Percentiles rank a stretch among this genome's conserved stretches.
phyloP scores from a whole-genome alignment of 1,140 invertebrate species.

The Zaprionus gabonicus region DNA sequence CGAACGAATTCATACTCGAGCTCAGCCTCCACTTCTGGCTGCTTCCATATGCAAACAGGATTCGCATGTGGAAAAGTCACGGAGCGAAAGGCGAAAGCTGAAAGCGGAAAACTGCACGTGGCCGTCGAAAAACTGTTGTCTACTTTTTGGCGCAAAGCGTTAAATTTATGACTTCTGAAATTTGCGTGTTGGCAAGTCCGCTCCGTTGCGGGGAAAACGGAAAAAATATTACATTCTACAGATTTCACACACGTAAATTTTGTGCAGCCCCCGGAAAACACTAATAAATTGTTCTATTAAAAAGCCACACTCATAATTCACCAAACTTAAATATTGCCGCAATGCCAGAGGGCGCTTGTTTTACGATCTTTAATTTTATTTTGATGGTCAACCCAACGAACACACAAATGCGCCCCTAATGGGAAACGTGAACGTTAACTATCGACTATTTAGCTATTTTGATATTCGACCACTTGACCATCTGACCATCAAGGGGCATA shows the following conservation, averaged over 20 bases:
- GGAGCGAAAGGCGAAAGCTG: conserved; percentile 41
- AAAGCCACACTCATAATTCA: conserved; percentile 57
- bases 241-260: conserved; percentile 62
- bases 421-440: background rate
- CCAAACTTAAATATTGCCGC: conserved; percentile 40
- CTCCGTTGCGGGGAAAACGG: background rate
- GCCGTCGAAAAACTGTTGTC: conserved; percentile 71
- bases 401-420: background rate
- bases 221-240: conserved; percentile 44
- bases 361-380: conserved; percentile 44
- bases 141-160: conserved; percentile 73
- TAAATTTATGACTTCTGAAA: conserved; percentile 73
- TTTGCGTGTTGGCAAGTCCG: conserved; percentile 70
- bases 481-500: background rate
- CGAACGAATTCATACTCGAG: conserved; percentile 3
- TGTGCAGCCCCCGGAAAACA: conserved; percentile 26
- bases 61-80: conserved; percentile 36
- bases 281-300: conserved; percentile 62
- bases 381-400: conserved; percentile 25
- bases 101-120: conserved; percentile 64
- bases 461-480: conserved; percentile 2
- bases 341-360: conserved; percentile 35
- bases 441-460: background rate
- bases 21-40: conserved; percentile 16
- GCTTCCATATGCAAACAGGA: conserved; percentile 48